Evolutionary conservation across 2,888 invertebrate genomes (phyloP).

Genomic region (Diachrysia chrysitis): DNA sequence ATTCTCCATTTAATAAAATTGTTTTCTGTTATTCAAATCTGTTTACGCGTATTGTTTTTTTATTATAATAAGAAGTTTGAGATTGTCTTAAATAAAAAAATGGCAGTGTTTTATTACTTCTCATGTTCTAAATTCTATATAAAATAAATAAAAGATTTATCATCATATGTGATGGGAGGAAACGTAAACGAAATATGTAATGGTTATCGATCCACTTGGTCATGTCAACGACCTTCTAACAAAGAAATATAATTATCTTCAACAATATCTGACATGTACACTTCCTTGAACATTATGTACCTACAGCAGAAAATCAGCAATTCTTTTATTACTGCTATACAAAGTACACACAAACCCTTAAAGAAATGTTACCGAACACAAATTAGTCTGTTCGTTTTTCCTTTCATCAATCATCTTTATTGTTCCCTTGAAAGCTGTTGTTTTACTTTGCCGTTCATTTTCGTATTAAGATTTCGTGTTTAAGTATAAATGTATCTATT

Average conservation of each 20-base stretch:
- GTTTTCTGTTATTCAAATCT: not conserved
- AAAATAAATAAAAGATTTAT: too few relatives aligned
- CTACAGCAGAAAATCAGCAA: not conserved
- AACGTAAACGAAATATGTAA: not conserved
- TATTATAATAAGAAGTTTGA: not conserved
- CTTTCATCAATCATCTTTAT: conserved; percentile 33
- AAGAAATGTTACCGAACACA: conserved; percentile 22
- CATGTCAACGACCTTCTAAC: conserved; percentile 1
- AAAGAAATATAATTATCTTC: conserved; percentile 4
- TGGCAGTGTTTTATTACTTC: too few relatives aligned
- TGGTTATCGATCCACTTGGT: not conserved
- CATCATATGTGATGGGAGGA: not conserved
- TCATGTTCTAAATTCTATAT: too few relatives aligned
- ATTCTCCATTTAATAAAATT: not conserved
- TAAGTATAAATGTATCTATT: not conserved
- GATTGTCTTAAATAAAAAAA: not conserved
- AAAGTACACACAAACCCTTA: conserved; percentile 12
- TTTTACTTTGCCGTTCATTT: conserved; percentile 21
- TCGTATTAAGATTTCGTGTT: conserved; percentile 6
- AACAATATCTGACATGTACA: not conserved
- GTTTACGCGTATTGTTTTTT: not conserved
- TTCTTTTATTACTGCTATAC: conserved; percentile 8
- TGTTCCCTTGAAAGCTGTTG: conserved; percentile 18
- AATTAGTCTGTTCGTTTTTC: conserved; percentile 28
- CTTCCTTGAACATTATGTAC: not conserved